A percentile compares a stretch with the other conserved stretches of the same genome.
Evolutionary conservation across 37 sponge, comb jelly and placozoan species (phyloP).

Genomic region (Theonella swinhoei): DNA sequence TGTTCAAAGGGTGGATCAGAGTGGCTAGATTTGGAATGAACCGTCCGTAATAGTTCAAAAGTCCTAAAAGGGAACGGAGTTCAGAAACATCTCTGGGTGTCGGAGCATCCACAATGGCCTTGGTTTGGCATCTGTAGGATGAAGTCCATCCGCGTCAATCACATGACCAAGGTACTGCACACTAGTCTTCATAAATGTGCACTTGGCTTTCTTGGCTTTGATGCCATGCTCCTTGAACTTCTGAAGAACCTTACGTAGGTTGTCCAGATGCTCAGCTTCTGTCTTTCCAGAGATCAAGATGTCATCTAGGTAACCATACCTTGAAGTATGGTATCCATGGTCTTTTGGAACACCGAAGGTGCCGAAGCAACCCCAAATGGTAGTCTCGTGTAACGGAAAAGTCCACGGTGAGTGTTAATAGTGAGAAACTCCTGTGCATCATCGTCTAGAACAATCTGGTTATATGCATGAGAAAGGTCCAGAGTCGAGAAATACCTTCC

Average conservation of each 20-base stretch:
- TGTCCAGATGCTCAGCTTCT: constrained; percentile 7
- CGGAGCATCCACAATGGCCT: constrained; percentile 33
- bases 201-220: constrained; percentile 24
- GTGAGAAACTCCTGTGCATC: constrained; percentile 13
- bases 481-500: constrained; percentile 18
- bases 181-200: background rate
- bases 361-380: constrained; percentile 52
- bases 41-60: constrained; percentile 35
- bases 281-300: background rate
- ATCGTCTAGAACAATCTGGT: constrained; percentile 31
- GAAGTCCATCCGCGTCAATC: constrained; percentile 27
- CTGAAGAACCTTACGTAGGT: constrained; percentile 18
- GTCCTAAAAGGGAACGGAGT: constrained; percentile 43
- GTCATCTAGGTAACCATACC: constrained; percentile 12
- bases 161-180: constrained; percentile 44
- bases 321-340: constrained; percentile 55
- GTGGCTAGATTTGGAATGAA: constrained; percentile 44
- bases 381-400: constrained; percentile 19
- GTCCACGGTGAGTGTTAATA: constrained; percentile 28
- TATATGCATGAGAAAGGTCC: constrained; percentile 39
- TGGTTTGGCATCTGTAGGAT: too few species aligned
- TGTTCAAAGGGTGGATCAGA: constrained; percentile 19
- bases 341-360: constrained; percentile 37
- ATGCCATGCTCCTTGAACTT: constrained; percentile 18
- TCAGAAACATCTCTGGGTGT: constrained; percentile 20